phyloP scores from a whole-genome alignment of 2,113 vertebrate species.

The Mohoua ochrocephala region DNA sequence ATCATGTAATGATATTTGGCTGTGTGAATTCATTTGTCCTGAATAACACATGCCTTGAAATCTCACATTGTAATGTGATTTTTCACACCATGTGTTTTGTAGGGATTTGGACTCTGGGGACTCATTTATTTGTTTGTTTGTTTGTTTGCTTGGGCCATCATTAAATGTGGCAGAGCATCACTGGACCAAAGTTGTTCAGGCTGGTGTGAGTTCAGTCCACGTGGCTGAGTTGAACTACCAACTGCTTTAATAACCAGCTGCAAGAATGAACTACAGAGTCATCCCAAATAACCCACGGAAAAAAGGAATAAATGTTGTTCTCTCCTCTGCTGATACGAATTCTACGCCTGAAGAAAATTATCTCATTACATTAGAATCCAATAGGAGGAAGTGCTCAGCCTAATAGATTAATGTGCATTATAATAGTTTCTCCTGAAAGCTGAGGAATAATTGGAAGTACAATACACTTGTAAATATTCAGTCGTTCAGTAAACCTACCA shows the following conservation, averaged over 20 bases:
- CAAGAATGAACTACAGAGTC: neutral
- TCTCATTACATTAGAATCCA: neutral
- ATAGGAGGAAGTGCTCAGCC: neutral
- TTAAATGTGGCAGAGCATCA: neutral
- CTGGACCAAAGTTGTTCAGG: neutral
- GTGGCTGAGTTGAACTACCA: neutral
- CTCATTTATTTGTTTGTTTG: neutral
- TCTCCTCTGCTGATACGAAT: neutral
- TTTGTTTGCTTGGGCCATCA: neutral
- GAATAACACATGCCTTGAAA: slow-evolving; percentile 36
- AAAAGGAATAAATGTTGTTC: neutral
- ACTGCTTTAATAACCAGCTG: neutral
- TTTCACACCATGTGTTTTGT: neutral
- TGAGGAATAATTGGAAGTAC: neutral
- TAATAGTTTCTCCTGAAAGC: neutral
- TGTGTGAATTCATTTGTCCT: slow-evolving; percentile 18
- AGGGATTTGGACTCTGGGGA: neutral
- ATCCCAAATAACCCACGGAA: neutral
- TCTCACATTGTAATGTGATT: neutral
- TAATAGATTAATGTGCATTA: neutral
- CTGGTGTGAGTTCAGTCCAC: neutral
- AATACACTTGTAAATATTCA: neutral
- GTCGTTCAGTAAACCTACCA: neutral
- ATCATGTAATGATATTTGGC: slow-evolving; percentile 32
- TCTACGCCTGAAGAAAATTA: neutral